Base-by-base conservation (phyloP, 30 jellyfish, hydroid and myxozoan species). In the Hydractinia symbiolongicarpus region DNA sequence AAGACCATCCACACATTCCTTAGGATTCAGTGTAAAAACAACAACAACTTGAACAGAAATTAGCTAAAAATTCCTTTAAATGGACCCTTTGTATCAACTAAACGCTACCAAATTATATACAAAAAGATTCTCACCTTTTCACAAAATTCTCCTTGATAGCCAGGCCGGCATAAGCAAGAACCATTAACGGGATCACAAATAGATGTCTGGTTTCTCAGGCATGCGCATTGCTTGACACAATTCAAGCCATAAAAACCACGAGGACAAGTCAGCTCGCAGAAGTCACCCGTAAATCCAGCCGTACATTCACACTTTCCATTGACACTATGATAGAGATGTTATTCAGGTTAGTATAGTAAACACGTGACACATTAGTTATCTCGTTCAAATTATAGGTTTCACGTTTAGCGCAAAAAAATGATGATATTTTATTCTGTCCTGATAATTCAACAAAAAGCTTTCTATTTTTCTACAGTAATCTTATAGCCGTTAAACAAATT, bases 241-340 rank as follows among this genome's bases (percentile, higher is more conserved):
- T 78, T 71, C 54, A 57, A 6, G 5, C 98, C 98, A 67, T 44
- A 91, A 44, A 19, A 54, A 84, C 96, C 90, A 5, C 44, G 69
- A 8, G 79, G 85, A 70, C 98, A 91, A 16, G 51, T 69, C n/a
- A 50, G 58, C 40, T 77, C 86, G 81, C 98, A 91, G 54, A 19
- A 62, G 66, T 79, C 73, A 5, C 98, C 98, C 67, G 76, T 13
- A 71, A 76, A 91, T 15, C 98, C 98, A 4, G 88, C 81, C 6
- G 81, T 20, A 77, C 98, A 91, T 15, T 91, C 70, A 70, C 98
- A 91, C 57, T 78, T 81, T 55, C 98, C 98, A 74, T 83, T 76
- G 54, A 91, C 88, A 14, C 96, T 90, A 6, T 20, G 66, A 17
- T 10, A 61, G 67, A 54, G 54, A 40, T 6, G 16, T 30, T 30